Percentiles rank a stretch among this genome's conserved stretches.
phyloP scores from a whole-genome alignment of 2,888 invertebrate genomes.

The Drosophila setosimentum region DNA sequence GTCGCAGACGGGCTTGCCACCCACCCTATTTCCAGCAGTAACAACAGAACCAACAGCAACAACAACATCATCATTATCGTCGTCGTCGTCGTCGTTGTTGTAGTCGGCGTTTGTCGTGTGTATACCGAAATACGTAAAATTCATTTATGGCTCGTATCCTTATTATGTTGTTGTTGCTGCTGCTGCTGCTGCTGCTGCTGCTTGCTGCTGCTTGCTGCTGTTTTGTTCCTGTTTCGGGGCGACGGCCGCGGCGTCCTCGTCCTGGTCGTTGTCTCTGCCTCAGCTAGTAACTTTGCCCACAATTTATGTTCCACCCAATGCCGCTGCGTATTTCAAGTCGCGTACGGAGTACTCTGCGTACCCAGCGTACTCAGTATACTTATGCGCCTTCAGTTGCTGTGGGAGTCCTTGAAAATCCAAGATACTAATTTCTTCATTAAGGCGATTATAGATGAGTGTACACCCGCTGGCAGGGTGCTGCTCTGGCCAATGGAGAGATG shows the following conservation, averaged over 20 bases:
- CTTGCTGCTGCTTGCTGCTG: slow-evolving; percentile 31
- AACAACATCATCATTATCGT: slow-evolving; percentile 21
- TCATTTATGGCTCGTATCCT: slow-evolving; percentile 72
- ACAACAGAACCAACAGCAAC: slow-evolving; percentile 37
- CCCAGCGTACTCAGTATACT: slow-evolving; percentile 10
- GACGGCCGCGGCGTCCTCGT: slow-evolving; percentile 60
- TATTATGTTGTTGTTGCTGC: slow-evolving; percentile 44
- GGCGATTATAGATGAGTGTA: slow-evolving; percentile 15
- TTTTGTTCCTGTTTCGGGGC: slow-evolving; percentile 77
- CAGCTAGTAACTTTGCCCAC: slow-evolving; percentile 26
- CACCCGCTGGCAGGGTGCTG: slow-evolving; percentile 40
- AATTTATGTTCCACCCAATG: slow-evolving; percentile 48
- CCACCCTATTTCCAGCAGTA: slow-evolving; percentile 64
- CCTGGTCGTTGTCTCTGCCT: slow-evolving; percentile 29
- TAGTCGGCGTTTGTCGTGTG: slow-evolving; percentile 77
- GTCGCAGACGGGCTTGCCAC: slow-evolving; percentile 74
- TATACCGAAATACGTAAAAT: slow-evolving; percentile 79
- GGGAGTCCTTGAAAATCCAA: slow-evolving; percentile 29
- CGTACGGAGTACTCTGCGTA: slow-evolving; percentile 29
- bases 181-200: slow-evolving; percentile 25
- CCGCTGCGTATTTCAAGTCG: slow-evolving; percentile 41
- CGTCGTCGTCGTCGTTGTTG: slow-evolving; percentile 41
- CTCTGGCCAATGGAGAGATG: slow-evolving; percentile 30
- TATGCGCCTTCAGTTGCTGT: slow-evolving; percentile 38
- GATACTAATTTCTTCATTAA: slow-evolving; percentile 20